phyloP scores from a whole-genome alignment of 2,113 vertebrate species.

The Lamprotornis superbus region DNA sequence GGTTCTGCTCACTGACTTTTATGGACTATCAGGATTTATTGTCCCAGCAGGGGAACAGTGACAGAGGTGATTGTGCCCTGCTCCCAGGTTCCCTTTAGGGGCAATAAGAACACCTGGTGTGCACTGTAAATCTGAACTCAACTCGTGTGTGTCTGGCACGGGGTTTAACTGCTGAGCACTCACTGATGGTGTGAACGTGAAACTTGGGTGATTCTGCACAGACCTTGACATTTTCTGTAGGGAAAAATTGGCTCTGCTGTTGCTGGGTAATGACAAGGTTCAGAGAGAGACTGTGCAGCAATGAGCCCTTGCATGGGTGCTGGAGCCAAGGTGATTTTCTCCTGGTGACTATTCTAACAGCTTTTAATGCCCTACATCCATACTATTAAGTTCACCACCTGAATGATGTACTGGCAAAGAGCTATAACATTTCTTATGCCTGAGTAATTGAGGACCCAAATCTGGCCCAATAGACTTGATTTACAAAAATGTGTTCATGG shows the following conservation, averaged over 20 bases:
- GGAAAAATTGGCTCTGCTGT: neutral
- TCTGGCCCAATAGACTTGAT: neutral
- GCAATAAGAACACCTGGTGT: neutral
- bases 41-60: neutral
- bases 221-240: neutral
- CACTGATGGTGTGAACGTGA: fast-evolving
- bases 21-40: constrained; percentile 41
- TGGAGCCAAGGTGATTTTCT: neutral
- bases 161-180: neutral
- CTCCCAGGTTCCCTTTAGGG: neutral
- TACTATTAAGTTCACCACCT: neutral
- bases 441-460: neutral
- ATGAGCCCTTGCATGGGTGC: neutral
- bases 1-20: constrained; percentile 3
- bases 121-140: neutral
- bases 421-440: neutral
- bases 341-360: neutral
- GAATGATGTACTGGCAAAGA: neutral
- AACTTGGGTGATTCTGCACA: neutral
- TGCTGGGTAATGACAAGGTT: neutral
- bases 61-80: neutral
- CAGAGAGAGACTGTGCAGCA: neutral
- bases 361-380: neutral
- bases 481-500: neutral
- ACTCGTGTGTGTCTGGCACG: neutral